Conservation (phyloP, 2,797 vertebrate species). For the Caiman crocodilus region DNA sequence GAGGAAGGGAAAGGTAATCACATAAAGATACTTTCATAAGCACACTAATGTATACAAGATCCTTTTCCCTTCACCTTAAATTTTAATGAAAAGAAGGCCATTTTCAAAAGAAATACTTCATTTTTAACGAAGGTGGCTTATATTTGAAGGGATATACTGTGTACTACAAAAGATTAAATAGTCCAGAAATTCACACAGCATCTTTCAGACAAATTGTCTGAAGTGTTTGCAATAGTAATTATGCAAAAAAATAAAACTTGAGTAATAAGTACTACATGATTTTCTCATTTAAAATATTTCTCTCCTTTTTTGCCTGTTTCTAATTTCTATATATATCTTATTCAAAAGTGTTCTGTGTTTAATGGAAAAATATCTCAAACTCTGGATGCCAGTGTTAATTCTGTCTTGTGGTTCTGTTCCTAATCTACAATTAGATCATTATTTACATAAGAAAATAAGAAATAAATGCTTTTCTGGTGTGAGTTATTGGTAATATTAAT, state of each 20-base stretch:
- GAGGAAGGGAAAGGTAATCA: no score
- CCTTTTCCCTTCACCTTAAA: no score
- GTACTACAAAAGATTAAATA: neutral
- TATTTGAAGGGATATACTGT: no score
- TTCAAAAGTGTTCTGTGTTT: neutral
- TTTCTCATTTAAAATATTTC: constrained; percentile 52
- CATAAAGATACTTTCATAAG: no score
- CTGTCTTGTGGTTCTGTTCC: neutral
- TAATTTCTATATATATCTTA: constrained; percentile 7
- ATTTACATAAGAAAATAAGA: accelerated
- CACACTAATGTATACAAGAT: no score
- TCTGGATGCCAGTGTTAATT: neutral
- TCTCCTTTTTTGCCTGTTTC: constrained; percentile 22
- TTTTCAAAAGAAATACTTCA: no score
- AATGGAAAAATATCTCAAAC: neutral
- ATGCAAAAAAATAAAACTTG: constrained; percentile 55
- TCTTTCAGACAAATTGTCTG: constrained; percentile 39
- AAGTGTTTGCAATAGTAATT: constrained; percentile 59
- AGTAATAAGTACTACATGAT: constrained; percentile 39
- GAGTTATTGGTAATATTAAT: neutral
- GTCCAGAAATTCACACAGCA: constrained; percentile 9
- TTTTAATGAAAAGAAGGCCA: no score
- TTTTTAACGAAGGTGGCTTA: no score
- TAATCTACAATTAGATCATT: neutral
- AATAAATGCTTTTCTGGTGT: neutral